Evolutionary conservation across 2,113 vertebrate genomes (phyloP).

Genomic region (Amphiprion percula): DNA sequence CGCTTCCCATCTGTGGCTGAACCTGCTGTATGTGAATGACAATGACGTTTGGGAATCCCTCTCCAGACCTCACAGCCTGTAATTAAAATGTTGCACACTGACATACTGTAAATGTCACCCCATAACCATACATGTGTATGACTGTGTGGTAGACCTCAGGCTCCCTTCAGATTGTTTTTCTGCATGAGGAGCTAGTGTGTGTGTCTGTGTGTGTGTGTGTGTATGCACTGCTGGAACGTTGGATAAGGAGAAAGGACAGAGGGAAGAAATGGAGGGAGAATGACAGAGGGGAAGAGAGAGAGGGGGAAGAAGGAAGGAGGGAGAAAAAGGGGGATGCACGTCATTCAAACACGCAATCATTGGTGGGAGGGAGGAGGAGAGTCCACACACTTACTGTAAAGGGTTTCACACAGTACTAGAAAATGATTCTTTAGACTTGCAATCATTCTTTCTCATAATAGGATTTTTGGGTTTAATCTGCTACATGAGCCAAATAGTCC

Average conservation of each 20-base stretch:
- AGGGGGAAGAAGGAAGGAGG: neutral
- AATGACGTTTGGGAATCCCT: neutral
- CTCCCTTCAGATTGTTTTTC: conserved; percentile 40
- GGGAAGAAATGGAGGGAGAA: conserved; percentile 20
- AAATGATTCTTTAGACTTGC: conserved; percentile 18
- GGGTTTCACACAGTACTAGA: conserved; percentile 30
- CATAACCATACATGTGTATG: conserved; percentile 21
- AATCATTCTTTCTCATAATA: conserved; percentile 1
- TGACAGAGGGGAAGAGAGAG: conserved; percentile 3
- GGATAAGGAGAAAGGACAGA: conserved; percentile 39
- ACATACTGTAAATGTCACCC: conserved; percentile 53
- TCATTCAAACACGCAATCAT: conserved; percentile 70
- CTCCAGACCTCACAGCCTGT: conserved; percentile 6
- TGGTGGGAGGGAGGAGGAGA: conserved; percentile 60
- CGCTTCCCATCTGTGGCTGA: neutral
- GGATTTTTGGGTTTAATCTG: neutral
- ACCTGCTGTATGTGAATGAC: neutral
- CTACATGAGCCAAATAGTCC: no score
- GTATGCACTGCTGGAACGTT: conserved; percentile 31
- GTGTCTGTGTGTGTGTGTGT: conserved; percentile 16
- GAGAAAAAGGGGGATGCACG: conserved; percentile 46
- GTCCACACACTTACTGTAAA: conserved; percentile 43
- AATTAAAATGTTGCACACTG: conserved; percentile 35
- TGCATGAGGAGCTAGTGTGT: conserved; percentile 17
- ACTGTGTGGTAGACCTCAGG: conserved; percentile 44